A percentile compares a stretch with the other conserved stretches of the same genome.
Evolutionary conservation across 2,888 invertebrate species (phyloP).

Genomic region (Macrophya alboannulata): DNA sequence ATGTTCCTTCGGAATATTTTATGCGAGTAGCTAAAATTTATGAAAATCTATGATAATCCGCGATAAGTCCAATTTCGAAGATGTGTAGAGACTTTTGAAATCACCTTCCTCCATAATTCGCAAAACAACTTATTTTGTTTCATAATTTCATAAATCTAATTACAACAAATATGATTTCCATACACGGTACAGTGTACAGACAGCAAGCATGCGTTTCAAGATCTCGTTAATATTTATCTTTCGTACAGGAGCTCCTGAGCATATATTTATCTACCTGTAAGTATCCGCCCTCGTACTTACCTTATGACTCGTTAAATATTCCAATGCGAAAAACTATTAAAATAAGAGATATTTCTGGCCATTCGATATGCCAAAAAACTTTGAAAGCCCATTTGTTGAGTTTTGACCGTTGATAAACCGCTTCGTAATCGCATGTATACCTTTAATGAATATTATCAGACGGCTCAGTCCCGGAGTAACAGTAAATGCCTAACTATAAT

Average conservation of each 20-base stretch:
- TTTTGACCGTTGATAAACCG: not conserved
- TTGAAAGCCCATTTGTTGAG: not conserved
- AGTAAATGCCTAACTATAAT: not conserved
- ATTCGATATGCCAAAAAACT: not conserved
- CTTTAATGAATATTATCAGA: not conserved
- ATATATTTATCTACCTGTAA: not conserved
- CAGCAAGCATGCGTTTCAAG: not conserved
- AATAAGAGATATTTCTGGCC: not conserved
- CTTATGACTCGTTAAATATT: slow-evolving; percentile 25
- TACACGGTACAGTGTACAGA: not conserved
- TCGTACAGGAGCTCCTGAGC: not conserved
- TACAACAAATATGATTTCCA: not conserved
- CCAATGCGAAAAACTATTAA: not conserved
- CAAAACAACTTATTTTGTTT: not conserved
- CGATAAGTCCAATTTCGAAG: not conserved
- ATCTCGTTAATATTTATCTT: slow-evolving; percentile 17
- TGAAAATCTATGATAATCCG: not conserved
- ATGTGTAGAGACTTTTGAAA: not conserved
- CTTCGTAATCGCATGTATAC: not conserved
- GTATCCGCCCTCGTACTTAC: not conserved
- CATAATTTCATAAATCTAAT: no score
- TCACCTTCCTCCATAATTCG: no score
- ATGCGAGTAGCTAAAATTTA: not conserved
- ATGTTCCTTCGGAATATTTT: not conserved
- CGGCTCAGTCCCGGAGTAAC: not conserved